Percentiles rank a stretch among this genome's conserved stretches.
Conservation (phyloP, 2,888 invertebrate genomes). For the Drosophila falleni region DNA sequence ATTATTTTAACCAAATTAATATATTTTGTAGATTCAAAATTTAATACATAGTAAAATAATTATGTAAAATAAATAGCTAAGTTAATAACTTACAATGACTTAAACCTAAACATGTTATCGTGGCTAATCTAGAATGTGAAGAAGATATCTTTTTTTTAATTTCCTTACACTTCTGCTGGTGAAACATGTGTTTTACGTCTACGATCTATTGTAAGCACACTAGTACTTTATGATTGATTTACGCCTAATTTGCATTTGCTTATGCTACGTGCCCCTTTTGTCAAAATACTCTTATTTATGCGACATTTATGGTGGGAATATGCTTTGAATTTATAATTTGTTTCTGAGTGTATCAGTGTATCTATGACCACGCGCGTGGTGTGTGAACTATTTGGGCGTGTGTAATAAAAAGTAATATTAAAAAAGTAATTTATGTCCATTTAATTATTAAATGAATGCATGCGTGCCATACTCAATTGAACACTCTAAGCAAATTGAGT, state of each 20-base stretch:
- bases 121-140: slow-evolving; percentile 12
- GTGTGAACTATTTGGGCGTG: slow-evolving; percentile 45
- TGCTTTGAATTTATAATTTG: slow-evolving; percentile 71
- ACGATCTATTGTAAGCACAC: slow-evolving; percentile 21
- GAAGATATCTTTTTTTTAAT: slow-evolving; percentile 5
- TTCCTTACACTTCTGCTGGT: slow-evolving; percentile 12
- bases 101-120: not conserved
- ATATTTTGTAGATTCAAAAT: not conserved
- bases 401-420: slow-evolving; percentile 41
- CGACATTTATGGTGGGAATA: slow-evolving; percentile 72
- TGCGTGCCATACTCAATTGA: slow-evolving; percentile 50
- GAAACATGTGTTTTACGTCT: slow-evolving; percentile 60
- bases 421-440: slow-evolving; percentile 53
- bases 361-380: slow-evolving; percentile 50
- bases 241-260: slow-evolving; percentile 58
- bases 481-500: slow-evolving; percentile 59
- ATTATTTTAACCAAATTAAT: no score
- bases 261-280: slow-evolving; percentile 63
- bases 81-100: not conserved
- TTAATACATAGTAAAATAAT: no score
- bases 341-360: not conserved
- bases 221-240: slow-evolving; percentile 66
- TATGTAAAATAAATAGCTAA: no score
- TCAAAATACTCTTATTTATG: slow-evolving; percentile 58
- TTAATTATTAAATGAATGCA: slow-evolving; percentile 41